A percentile compares a stretch with the other conserved stretches of the same genome.
Evolutionary conservation across 2,888 invertebrate species (phyloP).

Genomic region (Spicauda simplicius): DNA sequence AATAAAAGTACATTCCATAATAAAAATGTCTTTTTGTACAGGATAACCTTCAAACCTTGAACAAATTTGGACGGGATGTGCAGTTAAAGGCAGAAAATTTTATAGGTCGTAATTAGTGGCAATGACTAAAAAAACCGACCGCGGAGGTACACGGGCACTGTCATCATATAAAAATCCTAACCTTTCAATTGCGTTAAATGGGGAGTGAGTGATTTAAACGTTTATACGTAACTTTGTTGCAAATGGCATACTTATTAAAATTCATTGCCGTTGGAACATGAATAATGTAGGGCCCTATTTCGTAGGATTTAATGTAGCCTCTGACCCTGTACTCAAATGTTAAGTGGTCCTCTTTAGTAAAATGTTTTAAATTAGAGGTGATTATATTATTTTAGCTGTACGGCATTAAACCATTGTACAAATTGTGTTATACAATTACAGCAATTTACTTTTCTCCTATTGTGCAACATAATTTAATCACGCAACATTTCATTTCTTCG

Average conservation of each 20-base stretch:
- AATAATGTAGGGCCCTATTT: conserved; percentile 46
- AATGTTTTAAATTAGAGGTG: not conserved
- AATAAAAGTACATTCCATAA: too few species aligned
- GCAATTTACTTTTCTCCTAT: not conserved
- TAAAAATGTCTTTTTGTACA: too few species aligned
- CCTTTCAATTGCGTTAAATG: too few species aligned
- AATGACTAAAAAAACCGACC: too few species aligned
- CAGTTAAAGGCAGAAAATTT: too few species aligned
- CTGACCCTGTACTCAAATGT: not conserved
- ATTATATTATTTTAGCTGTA: not conserved
- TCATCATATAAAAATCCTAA: too few species aligned
- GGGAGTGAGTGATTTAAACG: not conserved
- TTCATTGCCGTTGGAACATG: conserved; percentile 52
- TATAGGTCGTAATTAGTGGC: too few species aligned
- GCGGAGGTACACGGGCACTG: too few species aligned
- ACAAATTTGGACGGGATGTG: too few species aligned
- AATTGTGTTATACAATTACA: not conserved
- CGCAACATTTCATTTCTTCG: not conserved
- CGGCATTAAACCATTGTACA: not conserved
- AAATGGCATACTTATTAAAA: conserved; percentile 46
- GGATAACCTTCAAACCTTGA: too few species aligned
- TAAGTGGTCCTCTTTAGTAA: not conserved
- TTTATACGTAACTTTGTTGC: not conserved
- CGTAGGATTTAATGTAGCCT: not conserved
- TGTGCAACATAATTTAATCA: not conserved